Evolutionary conservation across 2,113 vertebrate genomes (phyloP), one percentile per base, ranked within the genome.

Genomic region (Malurus melanocephalus): DNA sequence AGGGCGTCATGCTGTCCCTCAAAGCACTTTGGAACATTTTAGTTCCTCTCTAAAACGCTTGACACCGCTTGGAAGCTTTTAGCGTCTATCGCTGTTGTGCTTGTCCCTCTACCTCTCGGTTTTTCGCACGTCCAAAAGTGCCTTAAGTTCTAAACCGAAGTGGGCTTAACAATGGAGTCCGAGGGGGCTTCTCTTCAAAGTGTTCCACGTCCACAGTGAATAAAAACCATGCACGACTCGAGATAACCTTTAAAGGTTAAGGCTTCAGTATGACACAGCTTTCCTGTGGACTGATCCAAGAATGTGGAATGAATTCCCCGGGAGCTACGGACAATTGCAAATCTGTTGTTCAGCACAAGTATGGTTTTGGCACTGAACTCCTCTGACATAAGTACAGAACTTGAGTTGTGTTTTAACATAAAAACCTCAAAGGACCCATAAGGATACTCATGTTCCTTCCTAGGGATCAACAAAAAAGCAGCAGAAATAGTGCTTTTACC

Each of bases 191-290:
- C 33, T 17, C 12, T 28, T 46, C 40, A 38, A 38, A 65, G 52
- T 23, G 16, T 32, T 35, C 0, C 10, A 0, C 3, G 20, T 45
- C 42, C 24, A 3, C 26, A 10, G 43, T 6, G 22, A 15, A 4
- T 21, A n/a, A 77, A 80, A 83, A 23, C 5, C 20, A 17, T 10
- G 9, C 32, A 13, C 13, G 32, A 16, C 35, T 62, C 17, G 26
- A 66, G 35, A 24, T 64, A 61, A 72, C 65, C 35, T 80, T 59
- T 28, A 38, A 52, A 62, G 49, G 30, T 8, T 51, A 51, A 68
- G 43, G 33, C n/a, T 59, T 9, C 33, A 66, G 17, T 16, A 9
- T 65, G 48, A 55, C 60, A 20, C 64, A 46, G 80, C 51, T 92
- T 85, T 89, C 80, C 82, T 85, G 67, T 57, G 48, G 8, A 14